A percentile compares a stretch with the other conserved stretches of the same genome.
Conservation (phyloP, 2,113 vertebrate species). For the Columba janthina region DNA sequence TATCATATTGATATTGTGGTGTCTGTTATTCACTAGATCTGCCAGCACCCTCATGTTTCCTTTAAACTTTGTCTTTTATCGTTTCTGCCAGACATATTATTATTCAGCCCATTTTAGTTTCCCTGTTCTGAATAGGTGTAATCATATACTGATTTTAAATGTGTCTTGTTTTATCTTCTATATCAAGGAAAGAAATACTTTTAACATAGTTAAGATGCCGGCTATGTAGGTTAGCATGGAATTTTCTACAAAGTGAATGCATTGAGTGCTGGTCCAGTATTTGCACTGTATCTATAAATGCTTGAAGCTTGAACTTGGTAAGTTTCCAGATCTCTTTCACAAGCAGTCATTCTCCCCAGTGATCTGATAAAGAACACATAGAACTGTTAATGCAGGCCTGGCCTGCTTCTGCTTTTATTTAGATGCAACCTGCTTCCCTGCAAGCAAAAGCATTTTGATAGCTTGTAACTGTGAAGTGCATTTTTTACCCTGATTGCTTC, state of each 20-base stretch:
- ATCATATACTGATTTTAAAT: background rate
- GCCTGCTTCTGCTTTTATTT: background rate
- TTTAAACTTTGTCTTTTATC: slow-evolving; percentile 36
- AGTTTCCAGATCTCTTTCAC: slow-evolving; percentile 17
- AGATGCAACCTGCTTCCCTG: background rate
- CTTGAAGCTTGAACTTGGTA: background rate
- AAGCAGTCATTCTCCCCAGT: background rate
- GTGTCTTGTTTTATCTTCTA: background rate
- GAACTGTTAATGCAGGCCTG: background rate
- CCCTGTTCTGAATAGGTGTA: background rate
- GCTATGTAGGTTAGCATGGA: background rate
- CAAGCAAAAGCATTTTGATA: background rate
- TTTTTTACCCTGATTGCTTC: background rate
- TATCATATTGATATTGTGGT: background rate
- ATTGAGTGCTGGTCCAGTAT: background rate
- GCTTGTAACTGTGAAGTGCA: background rate
- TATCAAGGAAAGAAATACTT: background rate
- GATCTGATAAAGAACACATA: background rate
- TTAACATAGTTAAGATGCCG: background rate
- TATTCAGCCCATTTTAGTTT: slow-evolving; percentile 11
- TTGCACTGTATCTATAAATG: background rate
- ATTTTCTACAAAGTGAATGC: background rate
- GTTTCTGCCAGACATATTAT: background rate
- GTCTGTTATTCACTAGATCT: background rate
- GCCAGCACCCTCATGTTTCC: background rate